A percentile compares a stretch with the other conserved stretches of the same genome.
These are phyloP conservation scores for Phyto melanocephala DNA, from an alignment of 2,888 invertebrate species.

Conservation along the genomic window DNA sequence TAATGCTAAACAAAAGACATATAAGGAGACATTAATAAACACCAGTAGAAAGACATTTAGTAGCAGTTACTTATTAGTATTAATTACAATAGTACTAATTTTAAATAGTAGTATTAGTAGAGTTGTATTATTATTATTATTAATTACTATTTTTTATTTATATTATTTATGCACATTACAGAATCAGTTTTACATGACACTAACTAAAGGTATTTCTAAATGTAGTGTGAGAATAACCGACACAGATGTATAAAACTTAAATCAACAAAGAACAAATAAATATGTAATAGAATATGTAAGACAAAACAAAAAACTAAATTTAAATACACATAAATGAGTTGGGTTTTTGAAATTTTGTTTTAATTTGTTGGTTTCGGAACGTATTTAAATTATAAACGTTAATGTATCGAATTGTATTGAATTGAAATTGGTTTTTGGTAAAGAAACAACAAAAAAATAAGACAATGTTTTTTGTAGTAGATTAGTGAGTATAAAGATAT, in stretches of 20 bases:
- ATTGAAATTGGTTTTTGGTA: background rate
- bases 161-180: constrained; percentile 51
- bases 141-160: background rate
- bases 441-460: constrained; percentile 30
- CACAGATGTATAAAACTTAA: constrained; percentile 15
- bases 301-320: too few relatives aligned
- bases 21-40: constrained; percentile 43
- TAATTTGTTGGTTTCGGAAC: constrained; percentile 46
- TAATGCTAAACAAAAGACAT: constrained; percentile 17
- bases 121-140: constrained; percentile 29
- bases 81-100: constrained; percentile 30
- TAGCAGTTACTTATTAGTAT: constrained; percentile 21
- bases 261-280: background rate
- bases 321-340: too few relatives aligned
- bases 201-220: constrained; percentile 59
- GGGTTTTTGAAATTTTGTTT: constrained; percentile 3
- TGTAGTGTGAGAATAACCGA: constrained; percentile 33
- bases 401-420: constrained; percentile 18
- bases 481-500: constrained; percentile 7
- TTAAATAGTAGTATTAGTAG: constrained; percentile 37
- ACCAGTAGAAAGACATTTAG: constrained; percentile 60
- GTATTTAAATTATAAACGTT: constrained; percentile 22
- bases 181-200: constrained; percentile 49
- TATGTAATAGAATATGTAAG: background rate
- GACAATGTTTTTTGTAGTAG: constrained; percentile 25